These are phyloP conservation scores for Boloria euphrosyne DNA, from an alignment of 2,888 invertebrate genomes.

Conservation along the genomic window DNA sequence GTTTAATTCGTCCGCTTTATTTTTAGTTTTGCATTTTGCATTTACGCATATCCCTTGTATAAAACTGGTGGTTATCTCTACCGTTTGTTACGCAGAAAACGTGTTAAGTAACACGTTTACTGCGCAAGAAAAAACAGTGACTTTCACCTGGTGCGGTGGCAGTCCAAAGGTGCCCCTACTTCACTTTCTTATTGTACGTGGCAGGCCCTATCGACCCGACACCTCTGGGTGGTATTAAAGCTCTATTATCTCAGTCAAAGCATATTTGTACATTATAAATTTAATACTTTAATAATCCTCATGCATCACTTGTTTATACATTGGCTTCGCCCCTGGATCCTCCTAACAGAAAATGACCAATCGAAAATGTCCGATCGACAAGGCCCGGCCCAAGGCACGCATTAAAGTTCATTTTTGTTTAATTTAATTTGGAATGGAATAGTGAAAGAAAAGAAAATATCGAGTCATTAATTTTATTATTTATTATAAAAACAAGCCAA, in stretches of 20 bases:
- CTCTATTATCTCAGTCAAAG: slow-evolving; percentile 13
- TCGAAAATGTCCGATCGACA: background rate
- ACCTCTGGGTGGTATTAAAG: slow-evolving; percentile 9
- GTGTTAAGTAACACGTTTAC: background rate
- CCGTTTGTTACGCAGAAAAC: too few relatives aligned
- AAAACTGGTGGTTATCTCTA: too few relatives aligned
- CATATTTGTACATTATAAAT: background rate
- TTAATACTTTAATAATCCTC: slow-evolving; percentile 1
- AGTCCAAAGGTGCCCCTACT: slow-evolving; percentile 12
- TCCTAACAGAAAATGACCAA: background rate
- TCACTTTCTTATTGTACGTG: slow-evolving; percentile 15
- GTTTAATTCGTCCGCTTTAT: too few relatives aligned
- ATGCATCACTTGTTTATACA: background rate
- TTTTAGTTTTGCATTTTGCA: too few relatives aligned
- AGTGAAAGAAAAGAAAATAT: background rate
- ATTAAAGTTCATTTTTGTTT: background rate
- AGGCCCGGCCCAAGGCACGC: too few relatives aligned
- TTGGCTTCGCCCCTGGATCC: background rate
- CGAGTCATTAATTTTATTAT: background rate
- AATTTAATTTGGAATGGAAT: background rate
- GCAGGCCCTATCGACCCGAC: slow-evolving; percentile 12
- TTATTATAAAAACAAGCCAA: too few relatives aligned
- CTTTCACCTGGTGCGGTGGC: slow-evolving; percentile 17
- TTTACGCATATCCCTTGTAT: too few relatives aligned
- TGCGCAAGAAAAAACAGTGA: slow-evolving; percentile 12